phyloP scores from a whole-genome alignment of 2,113 vertebrate genomes.

The Brachypodius melanocephalos region DNA sequence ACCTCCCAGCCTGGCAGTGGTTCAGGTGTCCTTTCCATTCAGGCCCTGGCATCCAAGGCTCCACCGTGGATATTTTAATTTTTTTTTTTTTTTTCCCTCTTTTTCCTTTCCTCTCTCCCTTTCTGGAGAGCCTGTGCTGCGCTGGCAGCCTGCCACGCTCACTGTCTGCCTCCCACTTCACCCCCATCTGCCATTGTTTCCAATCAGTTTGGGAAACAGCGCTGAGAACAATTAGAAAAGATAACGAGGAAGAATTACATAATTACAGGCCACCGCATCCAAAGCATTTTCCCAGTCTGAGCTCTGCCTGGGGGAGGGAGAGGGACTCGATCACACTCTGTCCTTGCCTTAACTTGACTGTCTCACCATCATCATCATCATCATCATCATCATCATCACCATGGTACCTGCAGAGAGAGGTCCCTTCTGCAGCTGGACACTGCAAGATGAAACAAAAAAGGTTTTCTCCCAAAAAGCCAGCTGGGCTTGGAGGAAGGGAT shows the following conservation, averaged over 20 bases:
- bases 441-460: not conserved
- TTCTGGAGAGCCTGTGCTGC: not conserved
- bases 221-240: conserved; percentile 81
- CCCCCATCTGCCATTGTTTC: conserved; percentile 78
- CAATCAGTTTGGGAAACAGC: conserved; percentile 78
- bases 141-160: conserved; percentile 61
- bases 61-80: not conserved
- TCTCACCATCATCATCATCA: not conserved
- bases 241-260: conserved; percentile 83
- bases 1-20: not conserved
- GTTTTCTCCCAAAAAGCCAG: not conserved
- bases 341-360: not conserved
- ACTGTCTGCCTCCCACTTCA: conserved; percentile 67
- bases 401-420: not conserved
- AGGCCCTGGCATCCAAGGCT: not conserved
- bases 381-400: not conserved
- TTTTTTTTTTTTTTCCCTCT: too few relatives aligned
- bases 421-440: not conserved
- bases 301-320: conserved; percentile 18
- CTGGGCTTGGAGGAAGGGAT: not conserved
- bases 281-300: conserved; percentile 48
- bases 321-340: not conserved
- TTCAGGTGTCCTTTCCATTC: conserved; percentile 1
- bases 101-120: not conserved
- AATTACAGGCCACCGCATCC: conserved; percentile 75